Evolutionary conservation across 2,113 vertebrate genomes (phyloP), one percentile per base, ranked within the genome.

Genomic region (Pedionomus torquatus): DNA sequence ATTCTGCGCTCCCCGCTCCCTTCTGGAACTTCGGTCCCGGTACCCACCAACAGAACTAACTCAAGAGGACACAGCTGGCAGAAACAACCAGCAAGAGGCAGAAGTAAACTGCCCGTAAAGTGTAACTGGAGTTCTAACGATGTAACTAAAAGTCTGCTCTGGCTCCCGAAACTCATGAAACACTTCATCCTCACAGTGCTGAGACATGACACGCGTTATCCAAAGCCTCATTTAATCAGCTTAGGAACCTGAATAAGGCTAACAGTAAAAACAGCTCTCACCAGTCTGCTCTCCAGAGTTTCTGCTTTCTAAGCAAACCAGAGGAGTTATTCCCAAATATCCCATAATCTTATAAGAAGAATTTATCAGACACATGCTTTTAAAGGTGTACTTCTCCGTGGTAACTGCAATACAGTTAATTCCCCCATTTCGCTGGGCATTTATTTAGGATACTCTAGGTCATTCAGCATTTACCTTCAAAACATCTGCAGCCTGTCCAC

Each of bases 191-290:
- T 87, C 55, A 7, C 7, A 2, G 23, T 17, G 66, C 21, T 94
- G 95, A 95, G 95, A 91, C 95, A 35, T 96, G 95, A 91, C 95
- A 94, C 92, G 74, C 54, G 54, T 85, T 66, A 93, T 13, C 92
- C 95, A 96, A 77, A 95, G 66, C 54, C 83, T 77, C 7, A 0
- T 90, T 91, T 93, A 95, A 96, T 91, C 95, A 94, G 75, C 79
- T 96, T 87, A 94, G 82, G n/a, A 77, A 90, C 92, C 63, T 74
- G 79, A 54, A 65, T 57, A 20, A 65, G 55, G 23, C 49, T 88
- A 72, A 85, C 51, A 86, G 92, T 43, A 90, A 95, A 95, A 72
- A 23, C 84, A 88, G 82, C 87, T 96, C 85, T 35, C 10, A 4
- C 37, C 51, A 72, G 44, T 26, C 71, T 1, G 2, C 52, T 87